Evolutionary conservation across 2,113 vertebrate species (phyloP).

Genomic region (Aix galericulata): DNA sequence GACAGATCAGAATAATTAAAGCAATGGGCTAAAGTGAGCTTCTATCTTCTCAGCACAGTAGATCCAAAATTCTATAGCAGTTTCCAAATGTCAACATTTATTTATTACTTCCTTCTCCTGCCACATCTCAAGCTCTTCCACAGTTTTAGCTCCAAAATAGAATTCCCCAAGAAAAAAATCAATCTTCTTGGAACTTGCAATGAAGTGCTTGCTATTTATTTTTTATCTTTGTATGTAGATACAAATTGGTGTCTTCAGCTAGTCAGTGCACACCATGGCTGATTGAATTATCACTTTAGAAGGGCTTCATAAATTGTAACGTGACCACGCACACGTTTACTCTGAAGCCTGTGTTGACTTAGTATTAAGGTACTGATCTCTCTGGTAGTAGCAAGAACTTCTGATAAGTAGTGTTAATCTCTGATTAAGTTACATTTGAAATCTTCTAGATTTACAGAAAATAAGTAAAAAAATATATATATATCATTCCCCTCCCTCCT

Average conservation of each 20-base stretch:
- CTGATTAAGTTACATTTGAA: background rate
- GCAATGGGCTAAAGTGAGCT: background rate
- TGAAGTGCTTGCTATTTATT: background rate
- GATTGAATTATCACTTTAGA: background rate
- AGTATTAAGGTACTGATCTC: background rate
- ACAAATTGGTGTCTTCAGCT: background rate
- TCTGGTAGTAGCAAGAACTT: background rate
- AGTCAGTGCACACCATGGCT: background rate
- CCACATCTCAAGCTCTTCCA: background rate
- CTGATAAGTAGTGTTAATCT: background rate
- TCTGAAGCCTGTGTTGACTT: background rate
- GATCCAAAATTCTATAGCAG: background rate
- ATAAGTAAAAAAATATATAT: too few species aligned
- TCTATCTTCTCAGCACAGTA: background rate
- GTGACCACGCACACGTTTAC: background rate
- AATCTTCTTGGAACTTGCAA: too few species aligned
- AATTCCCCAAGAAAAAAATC: background rate
- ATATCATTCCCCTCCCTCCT: accelerated
- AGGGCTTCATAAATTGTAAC: background rate
- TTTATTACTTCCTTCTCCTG: background rate
- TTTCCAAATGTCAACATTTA: background rate
- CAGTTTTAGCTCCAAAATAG: background rate
- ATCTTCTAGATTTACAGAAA: background rate
- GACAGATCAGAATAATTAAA: background rate
- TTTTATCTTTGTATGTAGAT: background rate